These are phyloP conservation scores for Leguminivora glycinivorella DNA, from an alignment of 1,140 invertebrate species.

Conservation along the genomic window DNA sequence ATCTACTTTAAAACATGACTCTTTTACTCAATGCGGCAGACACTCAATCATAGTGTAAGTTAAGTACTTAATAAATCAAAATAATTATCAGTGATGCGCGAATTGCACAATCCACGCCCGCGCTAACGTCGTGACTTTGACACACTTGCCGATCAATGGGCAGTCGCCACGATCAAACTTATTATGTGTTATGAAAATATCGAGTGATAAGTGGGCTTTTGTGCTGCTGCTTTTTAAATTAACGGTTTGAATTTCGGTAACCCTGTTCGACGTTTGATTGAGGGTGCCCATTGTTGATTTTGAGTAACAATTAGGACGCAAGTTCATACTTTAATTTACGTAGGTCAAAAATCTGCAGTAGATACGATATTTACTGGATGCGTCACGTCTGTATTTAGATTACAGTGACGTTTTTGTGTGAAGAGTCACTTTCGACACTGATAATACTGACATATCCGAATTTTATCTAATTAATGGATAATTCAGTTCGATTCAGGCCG, in stretches of 20 bases:
- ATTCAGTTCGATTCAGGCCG: too few species aligned
- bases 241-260: not conserved
- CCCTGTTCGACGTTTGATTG: too few species aligned
- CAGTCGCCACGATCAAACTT: slow-evolving; percentile 38
- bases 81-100: slow-evolving; percentile 48
- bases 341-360: too few species aligned
- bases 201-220: not conserved
- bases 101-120: slow-evolving; percentile 47
- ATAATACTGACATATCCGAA: too few species aligned
- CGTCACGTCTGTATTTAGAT: too few species aligned
- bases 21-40: not conserved
- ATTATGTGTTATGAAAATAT: slow-evolving; percentile 30
- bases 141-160: slow-evolving; percentile 66
- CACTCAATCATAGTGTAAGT: not conserved
- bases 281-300: too few species aligned
- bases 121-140: slow-evolving; percentile 69
- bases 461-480: too few species aligned
- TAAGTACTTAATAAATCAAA: slow-evolving; percentile 1
- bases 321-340: too few species aligned
- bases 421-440: too few species aligned
- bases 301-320: too few species aligned
- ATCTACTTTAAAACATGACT: not conserved
- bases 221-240: not conserved
- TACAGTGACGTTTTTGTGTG: too few species aligned
- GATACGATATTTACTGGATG: too few species aligned